phyloP scores from a whole-genome alignment of 1,140 invertebrate genomes.

The Drosophila murphyi region DNA sequence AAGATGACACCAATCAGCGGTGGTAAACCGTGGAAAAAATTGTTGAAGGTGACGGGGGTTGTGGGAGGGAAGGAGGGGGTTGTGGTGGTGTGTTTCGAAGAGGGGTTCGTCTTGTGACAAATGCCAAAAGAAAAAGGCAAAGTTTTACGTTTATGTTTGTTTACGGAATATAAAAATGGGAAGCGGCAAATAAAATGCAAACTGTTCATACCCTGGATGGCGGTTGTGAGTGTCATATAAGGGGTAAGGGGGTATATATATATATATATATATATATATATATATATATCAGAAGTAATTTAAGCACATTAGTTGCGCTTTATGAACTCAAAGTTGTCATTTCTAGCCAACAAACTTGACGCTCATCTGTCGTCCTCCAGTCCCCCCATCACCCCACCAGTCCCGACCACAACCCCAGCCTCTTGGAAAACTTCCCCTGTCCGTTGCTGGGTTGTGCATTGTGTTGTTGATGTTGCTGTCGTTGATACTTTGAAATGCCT shows the following conservation, averaged over 20 bases:
- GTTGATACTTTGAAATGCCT: conserved; percentile 39
- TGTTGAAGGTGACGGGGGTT: too few relatives aligned
- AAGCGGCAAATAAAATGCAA: conserved; percentile 70
- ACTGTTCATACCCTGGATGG: conserved; percentile 12
- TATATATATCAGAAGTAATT: conserved; percentile 68
- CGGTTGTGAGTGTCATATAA: neutral
- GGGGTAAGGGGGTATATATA: neutral
- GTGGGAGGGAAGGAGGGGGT: neutral
- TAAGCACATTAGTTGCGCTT: conserved; percentile 82
- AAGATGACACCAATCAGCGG: conserved; percentile 40
- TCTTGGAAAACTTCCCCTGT: neutral
- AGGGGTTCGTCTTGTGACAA: neutral
- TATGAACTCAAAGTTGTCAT: conserved; percentile 81
- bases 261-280: conserved; percentile 15
- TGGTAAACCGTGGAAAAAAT: neutral
- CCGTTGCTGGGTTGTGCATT: conserved; percentile 24
- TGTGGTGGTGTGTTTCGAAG: neutral
- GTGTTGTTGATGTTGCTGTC: conserved; percentile 33
- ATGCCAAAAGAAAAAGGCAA: conserved; percentile 49
- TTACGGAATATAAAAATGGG: conserved; percentile 75
- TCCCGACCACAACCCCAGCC: neutral
- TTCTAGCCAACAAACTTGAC: conserved; percentile 68
- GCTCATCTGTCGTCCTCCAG: conserved; percentile 41
- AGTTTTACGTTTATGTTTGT: conserved; percentile 74
- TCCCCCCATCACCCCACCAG: neutral